Percentiles rank a stretch among this genome's conserved stretches.
These are phyloP conservation scores for Eulemur macaco DNA, from an alignment of 2,113 vertebrate genomes.

Conservation along the genomic window DNA sequence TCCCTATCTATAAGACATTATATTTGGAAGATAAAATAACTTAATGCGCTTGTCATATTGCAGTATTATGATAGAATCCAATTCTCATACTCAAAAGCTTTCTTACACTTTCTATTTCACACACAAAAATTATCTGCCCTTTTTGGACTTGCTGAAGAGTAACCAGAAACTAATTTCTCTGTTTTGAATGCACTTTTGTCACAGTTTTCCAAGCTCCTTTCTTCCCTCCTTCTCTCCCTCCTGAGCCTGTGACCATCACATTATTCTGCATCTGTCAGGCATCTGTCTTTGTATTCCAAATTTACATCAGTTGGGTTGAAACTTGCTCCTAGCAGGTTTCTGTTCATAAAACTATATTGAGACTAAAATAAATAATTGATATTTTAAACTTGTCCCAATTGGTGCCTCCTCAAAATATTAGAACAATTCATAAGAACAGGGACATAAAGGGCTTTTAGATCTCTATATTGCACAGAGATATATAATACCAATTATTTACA, in stretches of 20 bases:
- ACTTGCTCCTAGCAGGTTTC: neutral
- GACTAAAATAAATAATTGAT: neutral
- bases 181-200: neutral
- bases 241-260: neutral
- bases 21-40: slow-evolving; percentile 29
- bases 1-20: neutral
- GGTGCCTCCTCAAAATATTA: neutral
- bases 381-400: slow-evolving; percentile 5
- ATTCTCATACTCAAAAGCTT: neutral
- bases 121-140: neutral
- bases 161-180: neutral
- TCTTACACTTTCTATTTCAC: neutral
- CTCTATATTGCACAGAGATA: neutral
- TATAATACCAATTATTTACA: neutral
- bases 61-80: neutral
- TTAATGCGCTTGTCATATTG: neutral
- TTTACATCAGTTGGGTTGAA: neutral
- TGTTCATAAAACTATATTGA: neutral
- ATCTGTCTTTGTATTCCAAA: neutral
- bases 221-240: neutral
- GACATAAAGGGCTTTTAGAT: neutral
- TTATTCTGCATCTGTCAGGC: neutral
- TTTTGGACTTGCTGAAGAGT: slow-evolving; percentile 2
- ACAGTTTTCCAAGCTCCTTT: neutral
- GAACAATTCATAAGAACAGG: neutral